Evolutionary conservation across 2,113 vertebrate species (phyloP), one percentile per base, ranked within the genome.

Genomic region (Sapajus apella): DNA sequence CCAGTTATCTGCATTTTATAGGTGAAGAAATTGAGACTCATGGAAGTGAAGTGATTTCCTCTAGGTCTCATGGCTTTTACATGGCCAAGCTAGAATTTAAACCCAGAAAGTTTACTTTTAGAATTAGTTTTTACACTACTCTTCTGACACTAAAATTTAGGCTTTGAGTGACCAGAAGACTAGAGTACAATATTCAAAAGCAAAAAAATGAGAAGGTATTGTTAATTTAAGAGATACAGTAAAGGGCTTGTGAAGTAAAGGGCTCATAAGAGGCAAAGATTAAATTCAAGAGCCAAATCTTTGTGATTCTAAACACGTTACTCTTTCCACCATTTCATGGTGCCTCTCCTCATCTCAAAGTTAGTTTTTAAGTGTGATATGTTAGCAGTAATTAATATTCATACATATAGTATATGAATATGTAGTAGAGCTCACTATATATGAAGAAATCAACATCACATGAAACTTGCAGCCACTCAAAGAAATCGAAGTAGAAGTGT

Each of bases 121-220:
- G 52, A 83, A 14, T 84, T 64, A 52, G 12, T 37, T 7, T 35
- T 58, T 14, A 35, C 27, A 70, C 72, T 64, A 32, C 4, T 52
- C 43, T 47, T 50, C 13, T 75, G 20, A 2, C 17, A 23, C 55
- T 68, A 35, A 86, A 68, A 82, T 45, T 30, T 35, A 50, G 61
- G 75, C 32, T 96, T 82, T 79, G n/a, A 94, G 50, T 64, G 79
- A 72, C 32, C 8, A 76, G 25, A n/a, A 94, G 52, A 96, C 45
- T 80, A 47, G 12, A 43, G 11, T 18, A 17, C 23, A 45, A 68
- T 40, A 20, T 55, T 72, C 10, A 73, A 35, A 91, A 94, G 6
- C 16, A 73, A 32, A 2, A 32, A 9, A 70, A 2, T 17, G 72
- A 87, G 55, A 81, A 86, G 13, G 58, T 35, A 56, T 40, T 43